Base-by-base conservation (phyloP, 2,113 vertebrate species). In the Lanius collurio region DNA sequence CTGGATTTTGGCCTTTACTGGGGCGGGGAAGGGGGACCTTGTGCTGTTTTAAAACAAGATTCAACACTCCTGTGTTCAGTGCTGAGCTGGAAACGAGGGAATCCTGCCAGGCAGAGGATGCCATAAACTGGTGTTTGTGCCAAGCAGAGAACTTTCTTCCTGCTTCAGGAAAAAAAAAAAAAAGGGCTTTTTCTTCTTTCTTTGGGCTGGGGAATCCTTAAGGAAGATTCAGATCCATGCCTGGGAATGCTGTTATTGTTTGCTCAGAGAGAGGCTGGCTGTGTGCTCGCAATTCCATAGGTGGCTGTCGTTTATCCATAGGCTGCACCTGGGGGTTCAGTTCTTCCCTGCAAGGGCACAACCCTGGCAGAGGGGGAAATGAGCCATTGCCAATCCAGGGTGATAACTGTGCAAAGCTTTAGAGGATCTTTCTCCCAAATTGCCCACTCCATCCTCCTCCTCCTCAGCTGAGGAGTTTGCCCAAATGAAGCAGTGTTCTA, bases 241-340 rank as follows among this genome's bases (percentile, higher is more conserved):
- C 60, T 89, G 90, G 77, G 81, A 35, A 24, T 39, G 16, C 37
- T 8, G 3, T 4, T 4, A 35, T 44, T 71, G 39, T 81, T 91
- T 92, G 93, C 92, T 93, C 76, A 74, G 93, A 75, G 80, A 95
- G 90, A 97, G 94, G 93, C 96, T 97, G 94, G 94, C 96, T 97
- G 95, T 97, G 93, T 97, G 95, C 96, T 96, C 94, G 71, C 75
- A 95, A 90, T 83, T 95, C 87, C 88, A 94, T 63, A 85, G 96
- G 95, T 97, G 96, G 96, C 96, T 97, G 52, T 90, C 88, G 71
- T 31, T 83, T 46, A 86, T 83, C 10, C 41, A 6, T 4, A 83
- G 88, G 71, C 81, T 85, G 57, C 69, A 10, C 78, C 83, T 31
- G 60, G 47, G 16, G 74, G 18, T 50, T 37, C 83, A 80, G 52